Evolutionary conservation across 2,888 invertebrate species (phyloP), one percentile per base, ranked within the genome.

Genomic region (Brenthis daphne): DNA sequence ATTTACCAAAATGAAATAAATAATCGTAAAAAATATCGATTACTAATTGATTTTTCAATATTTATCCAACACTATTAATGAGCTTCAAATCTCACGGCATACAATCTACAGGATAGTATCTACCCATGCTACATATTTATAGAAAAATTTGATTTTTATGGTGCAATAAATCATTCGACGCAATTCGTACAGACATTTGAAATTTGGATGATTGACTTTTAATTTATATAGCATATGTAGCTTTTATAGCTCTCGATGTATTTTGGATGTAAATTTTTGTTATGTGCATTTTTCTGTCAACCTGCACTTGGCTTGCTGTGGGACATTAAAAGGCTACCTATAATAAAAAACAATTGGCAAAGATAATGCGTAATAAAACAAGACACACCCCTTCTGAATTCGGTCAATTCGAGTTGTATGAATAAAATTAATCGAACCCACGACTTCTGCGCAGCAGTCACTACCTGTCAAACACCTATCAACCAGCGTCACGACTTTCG

Each of bases 91-190:
- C 53, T 43, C 43, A 12, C 53, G 53, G 37, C 11, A 14, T 63
- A 51, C 37, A 63, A 53, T 54, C 37, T 43, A 43, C 11, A 37
- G 8, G 6, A 37, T 37, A 43, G 11, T 43, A 11, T 1, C 37
- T 16, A 14, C 13, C 50, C 37, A 37, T 43, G 51, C 20, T 14
- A 54, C 16, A 33, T 67, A 67, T 67, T 67, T 63, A 67, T 67
- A 60, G 61, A 61, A 61, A 63, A 61, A 24, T 6, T n/a, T 20
- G 8, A 58, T 33, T 56, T 54, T 67, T 50, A 67, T 54, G 14
- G 29, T 16, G 37, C 24, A 55, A 61, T 55, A 61, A 67, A 61
- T 67, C 53, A 63, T 53, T 37, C 53, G 20, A 50, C 60, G 29
- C 50, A 29, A 50, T 60, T 50, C 16, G 33, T 16, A 50, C 60